These are phyloP conservation scores for Podotricha telesiphe DNA, from an alignment of 2,888 invertebrate genomes.

Conservation along the genomic window DNA sequence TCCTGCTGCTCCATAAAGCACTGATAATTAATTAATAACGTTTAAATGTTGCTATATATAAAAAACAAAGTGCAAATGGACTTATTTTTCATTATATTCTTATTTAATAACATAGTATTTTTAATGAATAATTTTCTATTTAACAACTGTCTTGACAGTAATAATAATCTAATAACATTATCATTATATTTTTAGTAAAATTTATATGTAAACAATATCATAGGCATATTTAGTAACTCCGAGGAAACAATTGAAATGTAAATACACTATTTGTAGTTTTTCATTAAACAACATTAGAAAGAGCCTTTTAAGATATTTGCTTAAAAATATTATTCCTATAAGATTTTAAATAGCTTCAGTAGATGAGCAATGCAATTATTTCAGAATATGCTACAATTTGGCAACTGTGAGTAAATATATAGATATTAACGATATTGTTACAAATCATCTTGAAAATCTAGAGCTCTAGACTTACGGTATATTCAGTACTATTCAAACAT, in stretches of 20 bases:
- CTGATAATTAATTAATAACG: not conserved
- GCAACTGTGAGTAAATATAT: not conserved
- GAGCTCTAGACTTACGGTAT: no score
- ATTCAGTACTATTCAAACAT: not conserved
- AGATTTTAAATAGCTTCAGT: not conserved
- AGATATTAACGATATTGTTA: not conserved
- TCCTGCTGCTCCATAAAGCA: not conserved
- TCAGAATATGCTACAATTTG: not conserved
- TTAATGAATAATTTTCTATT: not conserved
- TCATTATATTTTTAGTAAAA: not conserved
- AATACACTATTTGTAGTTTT: not conserved
- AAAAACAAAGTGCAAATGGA: not conserved
- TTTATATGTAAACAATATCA: not conserved
- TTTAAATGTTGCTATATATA: conserved; percentile 4
- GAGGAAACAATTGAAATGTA: conserved; percentile 6
- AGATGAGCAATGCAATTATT: not conserved
- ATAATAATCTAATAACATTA: not conserved
- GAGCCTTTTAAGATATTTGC: not conserved
- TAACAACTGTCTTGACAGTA: not conserved
- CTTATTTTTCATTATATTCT: not conserved
- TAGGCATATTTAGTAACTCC: conserved; percentile 1
- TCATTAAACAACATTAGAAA: not conserved
- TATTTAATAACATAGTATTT: not conserved
- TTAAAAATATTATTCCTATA: not conserved
- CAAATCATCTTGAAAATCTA: no score